phyloP scores from a whole-genome alignment of 2,113 vertebrate genomes.

The Labeo rohita region DNA sequence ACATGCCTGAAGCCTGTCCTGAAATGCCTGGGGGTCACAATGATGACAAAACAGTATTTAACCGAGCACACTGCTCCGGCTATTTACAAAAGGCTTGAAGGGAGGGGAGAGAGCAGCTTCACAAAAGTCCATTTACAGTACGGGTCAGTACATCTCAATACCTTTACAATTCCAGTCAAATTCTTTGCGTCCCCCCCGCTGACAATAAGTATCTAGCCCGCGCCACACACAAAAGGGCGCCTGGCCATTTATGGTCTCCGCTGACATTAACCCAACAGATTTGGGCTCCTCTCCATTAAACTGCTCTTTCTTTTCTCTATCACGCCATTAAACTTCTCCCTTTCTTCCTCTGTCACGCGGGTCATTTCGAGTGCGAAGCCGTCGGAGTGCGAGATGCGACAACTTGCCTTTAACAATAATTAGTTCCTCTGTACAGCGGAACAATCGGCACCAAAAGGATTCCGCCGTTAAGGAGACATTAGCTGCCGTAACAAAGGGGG shows the following conservation, averaged over 20 bases:
- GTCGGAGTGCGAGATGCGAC: conserved; percentile 37
- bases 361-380: conserved; percentile 25
- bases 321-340: conserved; percentile 55
- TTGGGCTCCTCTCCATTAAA: conserved; percentile 72
- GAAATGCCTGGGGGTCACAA: conserved; percentile 33
- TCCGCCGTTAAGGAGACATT: conserved; percentile 47
- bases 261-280: conserved; percentile 74
- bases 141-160: conserved; percentile 81
- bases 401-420: conserved; percentile 47
- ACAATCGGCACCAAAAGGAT: conserved; percentile 54
- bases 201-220: conserved; percentile 67
- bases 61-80: conserved; percentile 65
- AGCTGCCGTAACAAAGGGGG: conserved; percentile 48
- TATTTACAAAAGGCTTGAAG: conserved; percentile 65
- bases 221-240: conserved; percentile 69
- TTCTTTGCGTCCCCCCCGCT: conserved; percentile 75
- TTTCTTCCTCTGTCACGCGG: conserved; percentile 60
- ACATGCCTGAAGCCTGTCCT: conserved; percentile 61
- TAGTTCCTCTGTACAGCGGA: conserved; percentile 53
- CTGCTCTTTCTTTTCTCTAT: conserved; percentile 64
- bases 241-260: conserved; percentile 70
- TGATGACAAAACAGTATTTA: conserved; percentile 67
- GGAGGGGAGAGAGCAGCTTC: conserved; percentile 52
- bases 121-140: conserved; percentile 79
- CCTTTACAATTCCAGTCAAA: conserved; percentile 76